Evolutionary conservation across 2,888 invertebrate genomes (phyloP), one percentile per base, ranked within the genome.

Genomic region (Sthenelais limicola): DNA sequence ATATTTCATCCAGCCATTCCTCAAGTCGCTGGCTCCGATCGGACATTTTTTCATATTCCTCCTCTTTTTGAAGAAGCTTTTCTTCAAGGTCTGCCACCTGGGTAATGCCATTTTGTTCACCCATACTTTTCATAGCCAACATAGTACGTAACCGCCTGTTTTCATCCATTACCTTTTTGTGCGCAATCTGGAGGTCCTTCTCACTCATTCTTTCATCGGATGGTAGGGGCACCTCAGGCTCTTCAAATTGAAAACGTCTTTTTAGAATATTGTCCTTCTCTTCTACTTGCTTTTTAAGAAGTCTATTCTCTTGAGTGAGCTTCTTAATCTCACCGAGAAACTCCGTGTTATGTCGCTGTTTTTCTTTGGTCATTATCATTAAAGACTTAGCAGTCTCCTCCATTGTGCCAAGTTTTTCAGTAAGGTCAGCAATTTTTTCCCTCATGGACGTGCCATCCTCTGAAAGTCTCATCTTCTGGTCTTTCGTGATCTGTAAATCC

Each of bases 1-100:
- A 56, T 18, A 56, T 56, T 33, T 56, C 56, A 32, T 56, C 56
- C 30, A 56, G 12, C 56, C 56, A 56, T n/a, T 28, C 56, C 32
- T 56, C 30, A 3, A 56, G 32, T 3, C 56, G 30, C 30, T 32
- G 18, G n/a, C 33, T 32, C 3, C 56, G 28, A 1, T 3, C 56
- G 5, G 5, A 15, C 56, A 56, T 33, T n/a, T 56, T 56, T 2
- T 28, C 3, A 1, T 33, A 33, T 21, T 56, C 28, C 3, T 30
- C 30, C 2, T 28, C 56, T 33, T 56, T 56, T 4, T 1, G n/a
- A 9, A 1, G 2, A 1, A 56, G 3, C 3, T 56, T 33, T n/a
- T 56, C 56, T 33, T 56, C 32, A 2, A 56, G 30, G 2, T n/a
- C 3, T 1, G 56, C n/a, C 5, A 56, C 56, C 32, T 56, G 56